Conservation (phyloP, 2,888 invertebrate genomes). For the Meta bourneti region DNA sequence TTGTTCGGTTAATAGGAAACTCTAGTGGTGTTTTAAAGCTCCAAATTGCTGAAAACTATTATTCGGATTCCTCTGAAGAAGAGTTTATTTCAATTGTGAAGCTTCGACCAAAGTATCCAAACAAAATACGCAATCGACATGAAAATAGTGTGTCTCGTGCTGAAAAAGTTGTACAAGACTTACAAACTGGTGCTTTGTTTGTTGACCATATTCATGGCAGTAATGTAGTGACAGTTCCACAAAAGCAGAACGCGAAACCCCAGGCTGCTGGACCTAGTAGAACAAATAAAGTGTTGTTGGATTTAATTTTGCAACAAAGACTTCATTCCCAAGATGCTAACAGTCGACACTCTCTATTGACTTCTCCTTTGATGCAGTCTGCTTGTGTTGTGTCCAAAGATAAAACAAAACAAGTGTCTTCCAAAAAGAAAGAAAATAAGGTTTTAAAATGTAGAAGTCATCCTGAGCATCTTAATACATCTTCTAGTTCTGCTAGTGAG, state of each 20-base stretch:
- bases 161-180: constrained; percentile 83
- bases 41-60: constrained; percentile 92
- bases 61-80: constrained; percentile 92
- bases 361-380: constrained; percentile 2
- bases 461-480: constrained; percentile 70
- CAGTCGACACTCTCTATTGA: constrained; percentile 31
- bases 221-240: constrained; percentile 47
- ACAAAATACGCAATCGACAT: constrained; percentile 79
- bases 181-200: constrained; percentile 83
- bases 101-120: constrained; percentile 81
- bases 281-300: constrained; percentile 75
- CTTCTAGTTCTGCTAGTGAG: constrained; percentile 71
- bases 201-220: constrained; percentile 73
- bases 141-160: constrained; percentile 81
- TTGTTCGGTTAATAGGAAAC: constrained; percentile 93
- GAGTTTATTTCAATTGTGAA: constrained; percentile 79
- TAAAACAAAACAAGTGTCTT: constrained; percentile 45
- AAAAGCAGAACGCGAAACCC: constrained; percentile 48
- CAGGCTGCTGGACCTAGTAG: constrained; percentile 55
- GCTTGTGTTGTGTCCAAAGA: constrained; percentile 48
- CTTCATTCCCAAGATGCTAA: constrained; percentile 64
- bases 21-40: constrained; percentile 90
- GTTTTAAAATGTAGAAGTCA: constrained; percentile 63
- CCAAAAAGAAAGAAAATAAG: constrained; percentile 71
- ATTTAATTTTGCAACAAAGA: constrained; percentile 77